Evolutionary conservation across 2,888 invertebrate species (phyloP), one percentile per base, ranked within the genome.

Genomic region (Kuschelorhynchus macadamiae): DNA sequence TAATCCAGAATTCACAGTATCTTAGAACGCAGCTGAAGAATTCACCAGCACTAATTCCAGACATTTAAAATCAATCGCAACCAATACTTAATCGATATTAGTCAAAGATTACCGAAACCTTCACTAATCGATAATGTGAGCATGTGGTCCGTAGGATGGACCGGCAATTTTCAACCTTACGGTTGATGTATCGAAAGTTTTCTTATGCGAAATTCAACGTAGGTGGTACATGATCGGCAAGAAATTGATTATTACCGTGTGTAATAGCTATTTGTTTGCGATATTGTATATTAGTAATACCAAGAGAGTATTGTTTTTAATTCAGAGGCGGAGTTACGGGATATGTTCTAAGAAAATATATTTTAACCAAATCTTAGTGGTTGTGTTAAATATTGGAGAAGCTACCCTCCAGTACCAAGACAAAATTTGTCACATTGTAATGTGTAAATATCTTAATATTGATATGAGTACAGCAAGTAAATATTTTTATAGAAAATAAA

Each of bases 61-160:
- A 64, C 49, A 59, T 46, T 60, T 53, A 60, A 46, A 66, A 66
- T 60, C 66, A 66, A 66, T 66, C 59, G 66, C 57, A 65, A 65
- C 65, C 59, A 17, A 65, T 57, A 65, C 65, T 66, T 67, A 61
- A 60, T 67, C 61, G 56, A 61, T 67, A 61, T 49, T 33, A 47
- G 33, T 33, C 44, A 30, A 57, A 59, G 46, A 65, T 52, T 59
- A 52, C 47, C 66, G 56, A 67, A 49, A 14, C 56, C 67, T 49
- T 47, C 20, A 44, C 61, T 67, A 66, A 66, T 66, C 66, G 66
- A 66, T 66, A 66, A 66, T 66, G 41, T 30, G 32, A 12, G 60
- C 66, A 36, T 46, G 52, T 39, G 36, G 46, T 59, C 25, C 21
- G 42, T 17, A 18, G 11, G 9, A 3, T 11, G 36, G 44, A 21